Evolutionary conservation across 2,797 vertebrate genomes (phyloP), one percentile per base, ranked within the genome.

Genomic region (Moxostoma hubbsi): DNA sequence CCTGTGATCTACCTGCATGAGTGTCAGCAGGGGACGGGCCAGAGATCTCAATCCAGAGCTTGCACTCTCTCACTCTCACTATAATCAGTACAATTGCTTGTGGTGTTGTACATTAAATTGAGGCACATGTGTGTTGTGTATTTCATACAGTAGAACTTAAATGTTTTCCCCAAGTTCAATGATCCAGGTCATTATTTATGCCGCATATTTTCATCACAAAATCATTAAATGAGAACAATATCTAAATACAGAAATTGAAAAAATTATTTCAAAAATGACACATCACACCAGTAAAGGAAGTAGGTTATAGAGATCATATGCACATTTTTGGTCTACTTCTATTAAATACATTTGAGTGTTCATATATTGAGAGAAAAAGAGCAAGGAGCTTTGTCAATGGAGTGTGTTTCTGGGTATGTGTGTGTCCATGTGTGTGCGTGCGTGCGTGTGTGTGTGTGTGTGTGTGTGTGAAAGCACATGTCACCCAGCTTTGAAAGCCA

Each of bases 401-500:
- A 92, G 90, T 90, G 89, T 93, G 68, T 73, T 58, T 76, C 13
- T 93, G 54, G 93, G 87, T 92, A 84, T 81, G 85, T 89, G 89
- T 87, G 89, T 88, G 88, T 91, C 88, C 92, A 86, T 81, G 54
- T 93, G 87, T 92, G 84, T 81, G 85, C 90, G 7, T 2, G 7
- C 93, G 89, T 92, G 87, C 83, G 85, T 90, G 89, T 89, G 89
- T 59, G 53, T 68, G 54, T 93, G 87, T 92, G 85, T 81, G 85
- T 89, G 89, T 87, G 89, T 88, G 88, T 91, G 6, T 4, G 9
- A 5, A 12, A 93, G 88, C 91, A 86, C 82, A 43, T 92, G 92
- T 94, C 92, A 90, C 90, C 92, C 91, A 92, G 92, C 93, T 94
- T 93, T 94, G 92, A 94, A 93, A 94, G 92, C 93, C 93, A 93